A percentile compares a stretch with the other conserved stretches of the same genome.
phyloP scores from a whole-genome alignment of 2,888 invertebrate genomes.

The Mylabris sibirica region DNA sequence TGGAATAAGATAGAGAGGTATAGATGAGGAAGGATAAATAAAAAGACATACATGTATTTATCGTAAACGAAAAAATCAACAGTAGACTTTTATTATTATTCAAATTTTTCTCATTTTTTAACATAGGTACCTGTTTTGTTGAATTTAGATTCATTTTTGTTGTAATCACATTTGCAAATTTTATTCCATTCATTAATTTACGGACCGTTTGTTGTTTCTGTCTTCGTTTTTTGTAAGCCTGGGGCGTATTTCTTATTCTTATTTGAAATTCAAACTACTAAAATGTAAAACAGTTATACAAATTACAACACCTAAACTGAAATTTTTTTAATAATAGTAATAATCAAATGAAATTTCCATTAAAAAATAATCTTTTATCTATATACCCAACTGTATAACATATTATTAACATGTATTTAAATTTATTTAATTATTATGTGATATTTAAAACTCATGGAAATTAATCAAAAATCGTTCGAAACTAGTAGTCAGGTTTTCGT shows the following conservation, averaged over 20 bases:
- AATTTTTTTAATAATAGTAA: background rate
- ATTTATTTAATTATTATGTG: constrained; percentile 4
- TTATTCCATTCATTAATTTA: background rate
- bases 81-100: background rate
- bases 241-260: background rate
- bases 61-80: background rate
- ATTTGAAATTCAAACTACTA: background rate
- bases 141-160: background rate
- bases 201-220: background rate
- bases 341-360: background rate
- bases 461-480: background rate
- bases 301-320: constrained; percentile 1
- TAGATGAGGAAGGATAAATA: background rate
- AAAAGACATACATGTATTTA: background rate
- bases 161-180: background rate
- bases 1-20: constrained; percentile 21
- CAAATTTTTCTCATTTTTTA: background rate
- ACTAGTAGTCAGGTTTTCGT: background rate
- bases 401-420: background rate
- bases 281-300: constrained; percentile 1
- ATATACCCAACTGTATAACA: background rate
- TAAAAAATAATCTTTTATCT: constrained; percentile 4
- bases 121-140: too few relatives aligned
- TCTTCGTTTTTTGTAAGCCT: background rate
- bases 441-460: background rate